Base-by-base conservation (phyloP, 2,888 invertebrate genomes). In the Agonum fuliginosum region DNA sequence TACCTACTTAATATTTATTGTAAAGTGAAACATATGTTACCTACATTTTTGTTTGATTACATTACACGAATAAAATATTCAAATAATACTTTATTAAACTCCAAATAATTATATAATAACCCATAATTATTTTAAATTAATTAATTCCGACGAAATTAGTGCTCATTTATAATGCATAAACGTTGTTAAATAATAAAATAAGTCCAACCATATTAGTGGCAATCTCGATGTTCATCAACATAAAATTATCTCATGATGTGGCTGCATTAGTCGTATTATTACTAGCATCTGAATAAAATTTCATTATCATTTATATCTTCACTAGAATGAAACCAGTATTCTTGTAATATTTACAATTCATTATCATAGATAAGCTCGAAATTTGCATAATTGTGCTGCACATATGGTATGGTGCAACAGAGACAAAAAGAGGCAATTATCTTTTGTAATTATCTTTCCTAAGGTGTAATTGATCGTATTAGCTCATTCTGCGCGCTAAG, bases 311-410 rank as follows among this genome's bases (percentile, higher is more conserved):
- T 62, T 30, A 62, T 62, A 34, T 37, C 37, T 62, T 62, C 19
- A 30, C 8, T 34, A 62, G 34, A 30, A 8, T 19, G 37, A 62
- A 62, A 62, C 62, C 37, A 37, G 30, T 62, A 34, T 62, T 10
- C 37, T 30, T 34, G 37, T 62, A 62, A 34, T 62, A 62, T 62
- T 34, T 34, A 34, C 62, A 17, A 34, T 62, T 62, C 30, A 62
- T 62, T 62, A 62, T 62, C 62, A 62, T 62, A 62, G 62, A 62
- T 62, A 62, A 34, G 62, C 14, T 5, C 10, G 19, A 19, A 62
- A 62, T 62, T 62, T 34, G 37, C 62, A 62, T 62, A 62, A 62
- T 62, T 62, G 62, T 62, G 10, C 3, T 34, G 62, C 30, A 62
- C 62, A 62, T 62, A 62, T 62, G 62, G 54, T 22, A 46, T 17